Evolutionary conservation across 1,140 invertebrate genomes (phyloP).

Genomic region (Trinorchestia longiramus): DNA sequence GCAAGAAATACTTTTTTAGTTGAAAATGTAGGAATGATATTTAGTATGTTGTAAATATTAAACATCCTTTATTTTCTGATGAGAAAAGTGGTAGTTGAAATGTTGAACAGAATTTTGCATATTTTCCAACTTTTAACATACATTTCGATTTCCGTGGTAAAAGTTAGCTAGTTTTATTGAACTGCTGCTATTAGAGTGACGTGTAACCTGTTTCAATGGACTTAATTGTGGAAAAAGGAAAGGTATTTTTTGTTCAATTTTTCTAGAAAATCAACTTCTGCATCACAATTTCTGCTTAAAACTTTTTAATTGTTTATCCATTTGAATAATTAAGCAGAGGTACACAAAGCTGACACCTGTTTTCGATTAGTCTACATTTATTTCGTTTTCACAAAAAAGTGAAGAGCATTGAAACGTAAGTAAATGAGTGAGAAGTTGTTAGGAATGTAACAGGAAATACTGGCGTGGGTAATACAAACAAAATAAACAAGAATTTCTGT

Average conservation of each 20-base stretch:
- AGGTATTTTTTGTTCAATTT: neutral
- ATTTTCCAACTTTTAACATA: neutral
- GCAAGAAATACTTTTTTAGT: too few relatives aligned
- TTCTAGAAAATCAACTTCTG: too few relatives aligned
- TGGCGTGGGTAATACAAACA: neutral
- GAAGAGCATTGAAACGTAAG: neutral
- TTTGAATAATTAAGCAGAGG: neutral
- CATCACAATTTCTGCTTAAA: neutral
- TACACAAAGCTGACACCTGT: neutral
- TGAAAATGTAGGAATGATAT: too few relatives aligned
- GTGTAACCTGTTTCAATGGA: neutral
- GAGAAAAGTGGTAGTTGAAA: neutral
- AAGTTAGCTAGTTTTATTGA: neutral
- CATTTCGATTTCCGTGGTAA: neutral
- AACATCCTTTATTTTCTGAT: neutral
- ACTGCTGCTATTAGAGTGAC: neutral
- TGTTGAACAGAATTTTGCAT: neutral
- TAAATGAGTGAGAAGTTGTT: neutral
- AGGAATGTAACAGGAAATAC: neutral
- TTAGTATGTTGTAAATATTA: too few relatives aligned
- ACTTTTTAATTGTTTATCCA: neutral
- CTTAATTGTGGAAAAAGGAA: neutral
- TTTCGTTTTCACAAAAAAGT: neutral
- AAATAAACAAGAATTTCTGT: neutral
- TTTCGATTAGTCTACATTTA: neutral